phyloP scores from a whole-genome alignment of 2,113 vertebrate genomes.

The Trogon surrucura region DNA sequence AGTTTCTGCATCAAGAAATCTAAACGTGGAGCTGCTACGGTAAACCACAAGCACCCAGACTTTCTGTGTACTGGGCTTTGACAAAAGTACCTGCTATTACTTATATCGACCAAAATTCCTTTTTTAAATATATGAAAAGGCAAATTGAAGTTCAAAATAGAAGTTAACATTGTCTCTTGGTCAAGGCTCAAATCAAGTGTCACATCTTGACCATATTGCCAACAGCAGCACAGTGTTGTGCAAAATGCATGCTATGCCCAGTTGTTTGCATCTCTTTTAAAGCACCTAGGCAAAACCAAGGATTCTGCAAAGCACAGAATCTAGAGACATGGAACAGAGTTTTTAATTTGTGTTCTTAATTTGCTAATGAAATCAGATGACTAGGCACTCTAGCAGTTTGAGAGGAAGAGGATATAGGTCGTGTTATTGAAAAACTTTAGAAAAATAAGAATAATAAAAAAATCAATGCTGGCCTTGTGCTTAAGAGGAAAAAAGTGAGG shows the following conservation, averaged over 20 bases:
- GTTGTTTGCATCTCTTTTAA: not conserved
- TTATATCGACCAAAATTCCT: not conserved
- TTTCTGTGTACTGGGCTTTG: not conserved
- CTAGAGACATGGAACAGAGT: not conserved
- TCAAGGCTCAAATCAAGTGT: not conserved
- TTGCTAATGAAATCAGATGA: not conserved
- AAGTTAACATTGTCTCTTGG: not conserved
- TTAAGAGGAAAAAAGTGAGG: not conserved
- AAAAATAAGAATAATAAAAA: not conserved
- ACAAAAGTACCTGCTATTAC: not conserved
- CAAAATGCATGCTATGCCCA: not conserved
- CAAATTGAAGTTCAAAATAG: not conserved
- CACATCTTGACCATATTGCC: not conserved
- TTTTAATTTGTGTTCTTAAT: not conserved
- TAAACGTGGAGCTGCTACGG: rapidly evolving
- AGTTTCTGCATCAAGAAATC: not conserved
- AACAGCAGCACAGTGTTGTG: not conserved
- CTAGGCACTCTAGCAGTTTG: not conserved
- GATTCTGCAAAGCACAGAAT: not conserved
- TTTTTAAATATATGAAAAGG: not conserved
- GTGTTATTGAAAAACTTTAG: not conserved
- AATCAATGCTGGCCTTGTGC: not conserved
- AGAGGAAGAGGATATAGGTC: not conserved
- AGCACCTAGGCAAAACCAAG: not conserved
- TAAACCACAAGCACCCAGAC: not conserved